Evolutionary conservation across 2,888 invertebrate species (phyloP).

Genomic region (Eumacrocentrus americanus): DNA sequence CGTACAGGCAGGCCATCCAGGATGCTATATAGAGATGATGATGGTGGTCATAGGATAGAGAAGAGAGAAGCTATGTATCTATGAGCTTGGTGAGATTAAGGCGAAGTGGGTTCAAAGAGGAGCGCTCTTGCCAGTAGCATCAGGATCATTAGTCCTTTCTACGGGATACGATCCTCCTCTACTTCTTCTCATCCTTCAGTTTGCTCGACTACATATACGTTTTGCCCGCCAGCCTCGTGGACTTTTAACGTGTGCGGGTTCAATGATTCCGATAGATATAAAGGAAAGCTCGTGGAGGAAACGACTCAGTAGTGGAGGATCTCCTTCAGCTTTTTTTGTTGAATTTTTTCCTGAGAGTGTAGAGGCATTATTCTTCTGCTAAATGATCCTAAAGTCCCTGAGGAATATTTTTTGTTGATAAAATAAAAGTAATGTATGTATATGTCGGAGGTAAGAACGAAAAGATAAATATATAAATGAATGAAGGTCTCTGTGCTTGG

Average conservation of each 20-base stretch:
- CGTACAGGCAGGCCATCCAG: no score
- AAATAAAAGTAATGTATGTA: no score
- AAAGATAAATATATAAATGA: no score
- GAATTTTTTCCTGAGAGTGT: no score
- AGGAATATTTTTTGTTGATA: no score
- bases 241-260: background rate
- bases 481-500: background rate
- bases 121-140: background rate
- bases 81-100: background rate
- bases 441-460: no score
- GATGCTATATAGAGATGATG: background rate
- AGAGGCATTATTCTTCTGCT: no score
- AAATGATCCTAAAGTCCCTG: no score
- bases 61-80: background rate
- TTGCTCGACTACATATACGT: background rate
- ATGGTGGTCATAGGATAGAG: background rate
- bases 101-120: background rate
- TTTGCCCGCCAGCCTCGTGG: background rate
- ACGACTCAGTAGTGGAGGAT: no score
- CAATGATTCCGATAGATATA: no score
- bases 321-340: no score
- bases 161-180: background rate
- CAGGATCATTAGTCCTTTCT: slow-evolving; percentile 1
- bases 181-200: background rate
- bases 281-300: no score